Evolutionary conservation across 2,888 invertebrate genomes (phyloP).

Genomic region (Panzeria rudis): DNA sequence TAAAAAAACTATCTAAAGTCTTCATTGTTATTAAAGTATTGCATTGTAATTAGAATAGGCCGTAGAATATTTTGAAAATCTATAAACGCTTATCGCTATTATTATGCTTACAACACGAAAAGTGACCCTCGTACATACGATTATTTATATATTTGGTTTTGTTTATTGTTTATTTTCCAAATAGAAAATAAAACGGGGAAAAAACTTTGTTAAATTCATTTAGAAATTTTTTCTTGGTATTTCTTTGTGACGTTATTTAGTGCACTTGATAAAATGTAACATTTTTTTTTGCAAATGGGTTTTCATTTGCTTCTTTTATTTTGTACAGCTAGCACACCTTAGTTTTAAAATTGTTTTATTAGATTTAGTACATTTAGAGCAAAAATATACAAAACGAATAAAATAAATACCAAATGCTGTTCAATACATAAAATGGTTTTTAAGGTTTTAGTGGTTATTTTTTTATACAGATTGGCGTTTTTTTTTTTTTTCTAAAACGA

Average conservation of each 20-base stretch:
- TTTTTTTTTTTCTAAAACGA: neutral
- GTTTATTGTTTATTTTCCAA: slow-evolving; percentile 53
- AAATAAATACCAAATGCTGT: slow-evolving; percentile 44
- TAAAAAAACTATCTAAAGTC: too few relatives aligned
- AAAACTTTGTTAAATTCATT: slow-evolving; percentile 56
- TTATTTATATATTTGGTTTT: neutral
- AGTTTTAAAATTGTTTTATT: slow-evolving; percentile 38
- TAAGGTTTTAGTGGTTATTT: slow-evolving; percentile 53
- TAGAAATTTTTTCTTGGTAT: slow-evolving; percentile 12
- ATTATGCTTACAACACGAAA: neutral
- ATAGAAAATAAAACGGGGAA: neutral
- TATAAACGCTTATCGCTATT: too few relatives aligned
- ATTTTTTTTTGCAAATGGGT: slow-evolving; percentile 54
- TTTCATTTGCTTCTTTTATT: slow-evolving; percentile 32
- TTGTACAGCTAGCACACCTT: slow-evolving; percentile 46
- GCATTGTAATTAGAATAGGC: too few relatives aligned
- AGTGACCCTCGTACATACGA: neutral
- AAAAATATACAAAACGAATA: slow-evolving; percentile 6
- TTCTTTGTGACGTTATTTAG: slow-evolving; percentile 44
- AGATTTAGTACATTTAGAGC: slow-evolving; percentile 35
- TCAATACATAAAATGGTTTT: slow-evolving; percentile 59
- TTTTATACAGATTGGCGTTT: slow-evolving; percentile 12
- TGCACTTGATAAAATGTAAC: slow-evolving; percentile 36
- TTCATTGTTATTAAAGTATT: too few relatives aligned
- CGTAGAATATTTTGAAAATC: too few relatives aligned